Evolutionary conservation across 1,140 invertebrate genomes (phyloP), one percentile per base, ranked within the genome.

Genomic region (Rhopalosiphum padi): DNA sequence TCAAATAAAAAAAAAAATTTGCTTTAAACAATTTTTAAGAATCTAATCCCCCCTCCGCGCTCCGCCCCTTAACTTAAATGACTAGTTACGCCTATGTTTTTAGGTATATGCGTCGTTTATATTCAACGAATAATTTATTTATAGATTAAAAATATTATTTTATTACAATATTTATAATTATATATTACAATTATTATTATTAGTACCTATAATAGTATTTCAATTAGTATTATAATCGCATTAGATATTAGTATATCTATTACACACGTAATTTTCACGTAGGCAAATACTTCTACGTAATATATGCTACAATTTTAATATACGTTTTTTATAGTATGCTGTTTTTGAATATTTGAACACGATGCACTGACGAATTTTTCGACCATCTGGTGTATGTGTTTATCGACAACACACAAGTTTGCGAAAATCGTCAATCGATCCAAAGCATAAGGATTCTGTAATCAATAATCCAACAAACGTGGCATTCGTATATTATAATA

Each of bases 361-460:
- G 60, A 43, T n/a, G 30, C 55, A n/a, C 18, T 11, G 25, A 91
- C 22, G 0, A 48, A n/a, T 21, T 77, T 43, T 25, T 23, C 35
- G 41, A 91, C 43, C 41, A n/a, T n/a, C 37, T 35, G 7, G 41
- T 91, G 25, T n/a, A 46, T 46, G 9, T 68, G 37, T 21, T 91
- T 91, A 30, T 91, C 90, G 41, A 91, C 22, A 8, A 91, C 41
- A 77, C 90, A 91, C 2, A 91, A 30, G 22, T 77, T 91, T 15
- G 90, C 90, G 18, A 91, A 91, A 68, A 91, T 48, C 3, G 90
- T 68, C 90, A 91, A 77, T 21, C 60, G 60, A 7, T 77, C 43
- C 30, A 77, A 22, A 25, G 41, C 23, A 30, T 91, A 91, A 18
- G 90, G 37, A 37, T 91, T 77, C 90, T 91, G 60, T 91, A 91